These are phyloP conservation scores for Scrobipalpa costella DNA, from an alignment of 2,888 invertebrate species.

Conservation along the genomic window DNA sequence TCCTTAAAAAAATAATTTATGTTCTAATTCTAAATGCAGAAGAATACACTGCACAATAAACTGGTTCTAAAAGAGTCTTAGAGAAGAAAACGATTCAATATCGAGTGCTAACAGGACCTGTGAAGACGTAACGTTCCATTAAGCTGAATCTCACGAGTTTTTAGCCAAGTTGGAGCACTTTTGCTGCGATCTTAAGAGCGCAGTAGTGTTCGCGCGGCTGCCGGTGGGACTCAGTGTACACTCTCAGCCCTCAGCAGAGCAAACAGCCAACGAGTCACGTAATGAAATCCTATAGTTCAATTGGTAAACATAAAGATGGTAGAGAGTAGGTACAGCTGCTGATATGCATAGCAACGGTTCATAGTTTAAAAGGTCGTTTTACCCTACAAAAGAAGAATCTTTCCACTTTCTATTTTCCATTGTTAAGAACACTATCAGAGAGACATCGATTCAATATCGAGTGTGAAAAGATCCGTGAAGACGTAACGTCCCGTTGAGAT, in stretches of 20 bases:
- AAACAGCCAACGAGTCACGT: constrained; percentile 13
- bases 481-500: constrained; percentile 22
- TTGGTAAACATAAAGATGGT: constrained; percentile 14
- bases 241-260: constrained; percentile 13
- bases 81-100: not conserved
- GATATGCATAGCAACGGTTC: not conserved
- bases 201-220: not conserved
- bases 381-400: too few species aligned
- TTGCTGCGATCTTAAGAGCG: constrained; percentile 18
- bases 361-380: too few species aligned
- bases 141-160: constrained; percentile 23
- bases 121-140: constrained; percentile 22
- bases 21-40: too few species aligned
- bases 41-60: too few species aligned
- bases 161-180: constrained; percentile 21
- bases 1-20: too few species aligned
- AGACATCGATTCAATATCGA: not conserved
- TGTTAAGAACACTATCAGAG: too few species aligned
- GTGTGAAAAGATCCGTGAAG: constrained; percentile 3
- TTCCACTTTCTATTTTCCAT: too few species aligned
- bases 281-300: constrained; percentile 23
- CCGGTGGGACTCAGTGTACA: not conserved
- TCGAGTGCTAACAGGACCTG: not conserved
- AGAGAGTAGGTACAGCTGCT: not conserved
- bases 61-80: not conserved